These are phyloP conservation scores for Nyctibius grandis DNA, from an alignment of 2,797 vertebrate species.

Conservation along the genomic window DNA sequence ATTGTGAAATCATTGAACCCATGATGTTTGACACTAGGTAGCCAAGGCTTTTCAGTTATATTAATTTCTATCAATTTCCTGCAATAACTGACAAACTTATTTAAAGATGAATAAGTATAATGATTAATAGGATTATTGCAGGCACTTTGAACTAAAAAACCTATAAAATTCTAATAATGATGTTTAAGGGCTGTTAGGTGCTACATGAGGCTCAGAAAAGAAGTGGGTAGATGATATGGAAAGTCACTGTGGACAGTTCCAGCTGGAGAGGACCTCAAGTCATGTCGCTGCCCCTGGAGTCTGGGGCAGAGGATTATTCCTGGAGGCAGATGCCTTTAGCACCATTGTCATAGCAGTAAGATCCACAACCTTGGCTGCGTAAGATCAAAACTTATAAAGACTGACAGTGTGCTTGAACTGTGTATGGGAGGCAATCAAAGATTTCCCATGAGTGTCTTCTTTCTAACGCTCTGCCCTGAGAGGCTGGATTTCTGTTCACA, in stretches of 20 bases:
- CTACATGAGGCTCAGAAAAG: neutral
- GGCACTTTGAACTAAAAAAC: neutral
- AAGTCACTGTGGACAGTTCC: neutral
- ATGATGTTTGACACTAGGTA: neutral
- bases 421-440: neutral
- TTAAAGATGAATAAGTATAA: neutral
- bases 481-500: neutral
- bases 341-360: rapidly evolving
- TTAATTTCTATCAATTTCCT: neutral
- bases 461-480: neutral
- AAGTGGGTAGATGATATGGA: neutral
- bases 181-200: neutral
- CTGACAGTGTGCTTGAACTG: neutral
- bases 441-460: neutral
- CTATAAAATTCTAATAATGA: neutral
- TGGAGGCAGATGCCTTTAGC: neutral
- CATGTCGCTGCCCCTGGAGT: neutral
- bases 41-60: neutral
- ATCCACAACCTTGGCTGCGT: rapidly evolving
- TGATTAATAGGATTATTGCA: neutral
- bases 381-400: neutral
- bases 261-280: neutral
- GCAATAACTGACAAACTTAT: neutral
- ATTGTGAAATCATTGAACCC: neutral
- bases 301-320: neutral